A percentile compares a stretch with the other conserved stretches of the same genome.
Conservation (phyloP, 1,140 invertebrate species). For the Apis dorsata region DNA sequence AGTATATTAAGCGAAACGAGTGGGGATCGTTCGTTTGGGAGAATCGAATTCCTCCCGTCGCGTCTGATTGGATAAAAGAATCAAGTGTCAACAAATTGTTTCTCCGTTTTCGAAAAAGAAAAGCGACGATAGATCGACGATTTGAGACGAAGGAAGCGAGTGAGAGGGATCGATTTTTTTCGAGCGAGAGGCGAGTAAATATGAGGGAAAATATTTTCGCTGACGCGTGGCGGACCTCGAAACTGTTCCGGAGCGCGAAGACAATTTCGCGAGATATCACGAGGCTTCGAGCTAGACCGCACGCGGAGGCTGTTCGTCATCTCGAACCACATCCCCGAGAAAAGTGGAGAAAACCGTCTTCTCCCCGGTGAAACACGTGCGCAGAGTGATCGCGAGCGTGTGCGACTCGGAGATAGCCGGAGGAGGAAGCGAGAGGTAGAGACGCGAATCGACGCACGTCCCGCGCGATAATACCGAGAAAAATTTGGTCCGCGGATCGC, state of each 20-base stretch:
- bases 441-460: constrained; percentile 26
- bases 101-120: too few relatives aligned
- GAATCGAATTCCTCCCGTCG: too few relatives aligned
- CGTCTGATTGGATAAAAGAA: too few relatives aligned
- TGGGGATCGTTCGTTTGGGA: background rate
- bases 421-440: background rate
- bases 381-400: constrained; percentile 1
- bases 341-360: constrained; percentile 14
- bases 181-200: background rate
- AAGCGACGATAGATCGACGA: too few relatives aligned
- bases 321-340: constrained; percentile 22
- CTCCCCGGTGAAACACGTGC: constrained; percentile 20
- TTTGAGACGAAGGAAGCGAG: too few relatives aligned
- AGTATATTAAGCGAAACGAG: constrained; percentile 65
- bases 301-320: constrained; percentile 48
- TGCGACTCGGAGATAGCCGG: constrained; percentile 10
- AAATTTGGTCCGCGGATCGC: constrained; percentile 30
- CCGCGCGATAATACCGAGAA: constrained; percentile 43
- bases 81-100: too few relatives aligned
- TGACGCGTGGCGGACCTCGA: constrained; percentile 11
- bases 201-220: constrained; percentile 24
- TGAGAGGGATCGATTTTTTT: background rate
- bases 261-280: constrained; percentile 46
- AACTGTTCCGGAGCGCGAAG: constrained; percentile 31
- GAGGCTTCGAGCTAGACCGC: constrained; percentile 25